Evolutionary conservation across 2,888 invertebrate genomes (phyloP).

Genomic region (Trissonchulus sp.): DNA sequence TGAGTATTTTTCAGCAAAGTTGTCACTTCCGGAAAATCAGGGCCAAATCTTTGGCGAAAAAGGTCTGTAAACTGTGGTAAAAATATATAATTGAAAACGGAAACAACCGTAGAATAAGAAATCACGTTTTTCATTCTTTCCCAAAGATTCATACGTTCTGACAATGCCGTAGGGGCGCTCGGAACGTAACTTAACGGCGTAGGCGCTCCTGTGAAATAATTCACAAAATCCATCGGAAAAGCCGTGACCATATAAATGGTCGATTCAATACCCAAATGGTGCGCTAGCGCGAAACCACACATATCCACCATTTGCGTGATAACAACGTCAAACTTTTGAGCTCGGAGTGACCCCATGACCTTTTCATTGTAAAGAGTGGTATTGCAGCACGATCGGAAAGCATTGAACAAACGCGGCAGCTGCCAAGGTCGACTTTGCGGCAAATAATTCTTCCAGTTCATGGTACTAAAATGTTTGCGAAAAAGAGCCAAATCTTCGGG

Average conservation of each 20-base stretch:
- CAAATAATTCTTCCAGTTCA: background rate
- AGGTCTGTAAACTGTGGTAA: conserved; percentile 14
- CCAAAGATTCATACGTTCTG: conserved; percentile 2
- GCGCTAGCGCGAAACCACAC: conserved; percentile 24
- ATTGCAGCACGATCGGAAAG: background rate
- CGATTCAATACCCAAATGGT: conserved; percentile 9
- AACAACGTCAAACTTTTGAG: conserved; percentile 25
- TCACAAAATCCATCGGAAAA: conserved; percentile 29
- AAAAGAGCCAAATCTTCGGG: background rate
- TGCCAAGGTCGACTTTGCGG: background rate
- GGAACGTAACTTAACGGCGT: conserved; percentile 21
- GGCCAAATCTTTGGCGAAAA: conserved; percentile 18
- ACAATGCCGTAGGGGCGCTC: background rate
- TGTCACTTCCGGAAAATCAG: conserved; percentile 19
- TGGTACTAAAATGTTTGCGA: background rate
- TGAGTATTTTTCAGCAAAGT: conserved; percentile 41
- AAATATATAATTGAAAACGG: conserved; percentile 11
- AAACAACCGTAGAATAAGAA: background rate
- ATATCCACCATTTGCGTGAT: conserved; percentile 29
- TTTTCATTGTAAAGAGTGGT: conserved; percentile 9
- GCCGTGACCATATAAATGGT: conserved; percentile 28
- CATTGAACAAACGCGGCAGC: background rate
- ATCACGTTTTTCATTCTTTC: conserved; percentile 16
- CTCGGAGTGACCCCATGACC: conserved; percentile 3
- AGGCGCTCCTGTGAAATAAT: conserved; percentile 26